Percentiles rank a stretch among this genome's conserved stretches.
Conservation (phyloP, 30 jellyfish, hydroid and myxozoan species). For the Hydractinia echinata region DNA sequence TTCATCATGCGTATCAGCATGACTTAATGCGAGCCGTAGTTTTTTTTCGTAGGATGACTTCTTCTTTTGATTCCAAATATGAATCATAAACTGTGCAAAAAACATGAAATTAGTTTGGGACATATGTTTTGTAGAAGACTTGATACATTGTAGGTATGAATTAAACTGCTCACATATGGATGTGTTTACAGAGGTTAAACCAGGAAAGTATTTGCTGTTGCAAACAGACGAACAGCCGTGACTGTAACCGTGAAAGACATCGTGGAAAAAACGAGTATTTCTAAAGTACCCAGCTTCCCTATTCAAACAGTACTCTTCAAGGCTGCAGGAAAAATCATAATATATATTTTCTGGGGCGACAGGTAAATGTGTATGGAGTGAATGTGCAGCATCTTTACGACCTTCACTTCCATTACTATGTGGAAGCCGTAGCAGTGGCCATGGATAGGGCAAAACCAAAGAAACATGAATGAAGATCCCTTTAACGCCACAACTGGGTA, state of each 20-base stretch:
- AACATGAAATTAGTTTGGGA: not conserved
- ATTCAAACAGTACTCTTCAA: not conserved
- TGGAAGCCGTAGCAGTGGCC: slow-evolving; percentile 25
- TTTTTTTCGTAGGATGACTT: no score
- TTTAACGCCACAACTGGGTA: not conserved
- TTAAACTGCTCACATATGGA: slow-evolving; percentile 5
- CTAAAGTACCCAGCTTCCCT: not conserved
- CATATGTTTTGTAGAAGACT: not conserved
- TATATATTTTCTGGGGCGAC: slow-evolving; percentile 3
- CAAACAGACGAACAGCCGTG: not conserved
- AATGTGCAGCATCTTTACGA: not conserved
- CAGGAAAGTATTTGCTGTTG: slow-evolving; percentile 2
- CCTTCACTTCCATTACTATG: slow-evolving; percentile 9
- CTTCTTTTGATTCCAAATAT: slow-evolving; percentile 17
- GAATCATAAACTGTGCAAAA: slow-evolving; percentile 4
- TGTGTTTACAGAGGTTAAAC: not conserved
- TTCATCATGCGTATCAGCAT: no score
- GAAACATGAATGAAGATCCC: not conserved
- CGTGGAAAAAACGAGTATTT: not conserved
- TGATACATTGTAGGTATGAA: not conserved
- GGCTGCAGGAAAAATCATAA: not conserved
- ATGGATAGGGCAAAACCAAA: not conserved
- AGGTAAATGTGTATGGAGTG: not conserved
- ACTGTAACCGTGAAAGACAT: not conserved
- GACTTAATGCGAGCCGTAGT: no score